Conservation (phyloP, 1,140 invertebrate genomes). For the Lepidostoma basale region DNA sequence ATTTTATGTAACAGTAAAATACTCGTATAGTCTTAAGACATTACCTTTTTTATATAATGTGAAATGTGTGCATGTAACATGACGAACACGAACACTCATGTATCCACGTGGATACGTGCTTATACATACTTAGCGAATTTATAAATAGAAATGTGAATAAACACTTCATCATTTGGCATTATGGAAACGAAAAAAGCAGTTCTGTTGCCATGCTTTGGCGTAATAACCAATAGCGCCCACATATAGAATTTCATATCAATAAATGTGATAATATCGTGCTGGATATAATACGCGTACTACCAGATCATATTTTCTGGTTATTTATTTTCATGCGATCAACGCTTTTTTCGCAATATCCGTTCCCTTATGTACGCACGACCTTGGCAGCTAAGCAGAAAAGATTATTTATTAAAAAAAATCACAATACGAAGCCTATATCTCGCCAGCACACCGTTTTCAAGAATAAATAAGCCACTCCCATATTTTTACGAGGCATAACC, state of each 20-base stretch:
- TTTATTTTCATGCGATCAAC: constrained; percentile 14
- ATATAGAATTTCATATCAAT: constrained; percentile 7
- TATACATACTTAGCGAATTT: too few species aligned
- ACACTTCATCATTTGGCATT: too few species aligned
- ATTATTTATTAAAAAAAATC: constrained; percentile 25
- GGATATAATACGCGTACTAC: neutral
- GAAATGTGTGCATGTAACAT: too few species aligned
- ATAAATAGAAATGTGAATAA: too few species aligned
- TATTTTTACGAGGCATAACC: constrained; percentile 13
- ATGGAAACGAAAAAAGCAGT: too few species aligned
- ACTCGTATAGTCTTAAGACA: too few species aligned
- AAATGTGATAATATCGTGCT: constrained; percentile 1
- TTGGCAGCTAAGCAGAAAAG: constrained; percentile 8
- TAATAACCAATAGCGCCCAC: too few species aligned
- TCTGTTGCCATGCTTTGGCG: too few species aligned
- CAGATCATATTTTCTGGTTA: constrained; percentile 11
- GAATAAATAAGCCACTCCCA: constrained; percentile 24
- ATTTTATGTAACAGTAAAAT: too few species aligned
- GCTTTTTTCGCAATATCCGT: constrained; percentile 19
- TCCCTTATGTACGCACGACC: neutral
- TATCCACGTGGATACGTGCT: too few species aligned
- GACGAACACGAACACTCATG: too few species aligned
- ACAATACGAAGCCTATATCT: constrained; percentile 11
- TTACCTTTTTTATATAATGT: too few species aligned
- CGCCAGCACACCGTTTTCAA: neutral